Evolutionary conservation across 2,113 vertebrate genomes (phyloP).

Genomic region (Alouatta palliata): DNA sequence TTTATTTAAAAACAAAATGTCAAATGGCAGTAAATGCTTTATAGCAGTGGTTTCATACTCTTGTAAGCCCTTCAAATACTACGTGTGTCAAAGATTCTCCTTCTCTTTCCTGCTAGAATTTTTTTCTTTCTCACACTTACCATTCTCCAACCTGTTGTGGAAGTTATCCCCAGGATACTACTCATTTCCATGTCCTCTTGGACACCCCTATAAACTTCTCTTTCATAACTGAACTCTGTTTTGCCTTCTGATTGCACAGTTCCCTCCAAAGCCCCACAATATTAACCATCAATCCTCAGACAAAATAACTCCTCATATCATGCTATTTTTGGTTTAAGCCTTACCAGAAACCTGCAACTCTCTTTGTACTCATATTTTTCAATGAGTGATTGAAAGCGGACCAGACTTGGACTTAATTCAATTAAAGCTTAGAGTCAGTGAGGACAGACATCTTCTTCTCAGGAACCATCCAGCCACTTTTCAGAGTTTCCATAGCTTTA

Average conservation of each 20-base stretch:
- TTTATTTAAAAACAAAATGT: slow-evolving; percentile 47
- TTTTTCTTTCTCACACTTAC: slow-evolving; percentile 30
- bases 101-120: slow-evolving; percentile 17
- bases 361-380: background rate
- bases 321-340: background rate
- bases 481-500: background rate
- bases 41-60: background rate
- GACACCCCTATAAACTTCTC: background rate
- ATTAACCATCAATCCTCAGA: background rate
- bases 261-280: background rate
- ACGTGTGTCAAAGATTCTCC: background rate
- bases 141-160: background rate
- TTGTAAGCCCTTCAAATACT: background rate
- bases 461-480: background rate
- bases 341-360: background rate
- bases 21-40: slow-evolving; percentile 32
- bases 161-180: slow-evolving; percentile 16
- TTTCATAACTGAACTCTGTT: slow-evolving; percentile 39
- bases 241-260: background rate
- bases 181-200: background rate
- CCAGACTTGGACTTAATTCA: slow-evolving; percentile 23
- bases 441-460: background rate
- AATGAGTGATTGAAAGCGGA: slow-evolving; percentile 17
- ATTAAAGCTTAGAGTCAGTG: background rate
- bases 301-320: slow-evolving; percentile 1